Base-by-base conservation (phyloP, 2,113 vertebrate genomes). In the Synchiropus splendidus region DNA sequence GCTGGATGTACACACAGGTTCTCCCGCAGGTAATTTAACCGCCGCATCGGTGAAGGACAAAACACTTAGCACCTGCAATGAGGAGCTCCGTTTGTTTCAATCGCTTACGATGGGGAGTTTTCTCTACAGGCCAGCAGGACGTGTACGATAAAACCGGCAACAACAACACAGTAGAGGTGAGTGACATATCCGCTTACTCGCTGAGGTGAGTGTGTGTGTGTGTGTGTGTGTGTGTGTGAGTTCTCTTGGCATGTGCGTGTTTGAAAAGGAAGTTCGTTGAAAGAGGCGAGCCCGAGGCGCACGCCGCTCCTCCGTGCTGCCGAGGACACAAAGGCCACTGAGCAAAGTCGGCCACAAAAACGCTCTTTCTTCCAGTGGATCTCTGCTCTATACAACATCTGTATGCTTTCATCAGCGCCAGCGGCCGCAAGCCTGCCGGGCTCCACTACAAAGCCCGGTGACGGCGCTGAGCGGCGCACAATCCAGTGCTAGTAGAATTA, bases 81-180 rank as follows among this genome's bases (percentile, higher is more conserved):
- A n/a, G n/a, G n/a, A n/a, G n/a, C n/a, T n/a, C n/a, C n/a, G n/a
- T n/a, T n/a, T n/a, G n/a, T n/a, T n/a, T 27, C 21, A 27, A 27
- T 27, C n/a, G n/a, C n/a, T 27, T 5, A 27, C 21, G 8, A 27
- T 27, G 4, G 8, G 21, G 4, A 27, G 21, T 27, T 27, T 27
- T 13, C 33, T 39, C 66, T 73, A 75, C 88, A 98, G 95, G 89
- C 76, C 90, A 90, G 71, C 90, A 88, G 70, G 92, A 96, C 57
- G 71, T 78, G 6, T 87, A 86, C 1, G 91, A 92, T 77, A 92
- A 89, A 83, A 83, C 86, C 0, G 82, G 80, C 41, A 92, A 92
- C 83, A 94, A 87, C 82, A 94, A 87, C 81, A 82, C 88, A 60
- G 88, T 93, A 67, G 95, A 98, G 94, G 95, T 98, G 89, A 93